Evolutionary conservation across 2,113 vertebrate genomes (phyloP), one percentile per base, ranked within the genome.

Genomic region (Dendropsophus ebraccatus): DNA sequence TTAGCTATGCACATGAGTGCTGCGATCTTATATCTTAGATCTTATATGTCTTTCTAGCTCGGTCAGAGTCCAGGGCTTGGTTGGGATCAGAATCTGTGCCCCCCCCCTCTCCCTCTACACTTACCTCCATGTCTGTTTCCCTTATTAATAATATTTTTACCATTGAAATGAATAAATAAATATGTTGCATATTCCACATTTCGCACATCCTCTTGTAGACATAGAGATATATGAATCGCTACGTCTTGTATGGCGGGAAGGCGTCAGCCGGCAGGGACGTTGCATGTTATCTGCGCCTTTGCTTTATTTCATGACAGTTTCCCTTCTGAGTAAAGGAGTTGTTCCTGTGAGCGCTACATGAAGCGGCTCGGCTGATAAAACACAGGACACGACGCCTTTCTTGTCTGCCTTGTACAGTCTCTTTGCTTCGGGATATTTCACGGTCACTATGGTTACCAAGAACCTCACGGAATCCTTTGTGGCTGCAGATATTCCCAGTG

Each of bases 351-450:
- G 82, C 23, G 10, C 3, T 47, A 60, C 32, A 60, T 28, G 32
- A 56, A 37, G 32, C 35, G 60, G 81, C 32, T 82, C 65, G 37
- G 54, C 35, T 14, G 56, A 84, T 75, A 75, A 60, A 73, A 56
- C 7, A 41, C 23, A 17, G 23, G 32, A 58, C 41, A 62, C 13
- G 2, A 47, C 41, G 13, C 25, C 23, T 19, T 60, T 41, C 32
- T 47, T 45, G 16, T 84, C 37, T 35, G 56, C 21, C 41, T 76
- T 52, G 14, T 65, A 65, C 28, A 47, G 65, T 77, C 1, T 76
- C 23, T 76, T 76, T 65, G 73, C 72, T 75, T 76, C 25, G 6
- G 54, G 83, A 76, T 84, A 75, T 74, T 84, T 50, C 41, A 41
- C 25, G 19, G 72, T 76, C 41, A 32, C 82, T 28, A 84, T 84